Conservation (phyloP, 2,888 invertebrate species). For the Buathra laborator region DNA sequence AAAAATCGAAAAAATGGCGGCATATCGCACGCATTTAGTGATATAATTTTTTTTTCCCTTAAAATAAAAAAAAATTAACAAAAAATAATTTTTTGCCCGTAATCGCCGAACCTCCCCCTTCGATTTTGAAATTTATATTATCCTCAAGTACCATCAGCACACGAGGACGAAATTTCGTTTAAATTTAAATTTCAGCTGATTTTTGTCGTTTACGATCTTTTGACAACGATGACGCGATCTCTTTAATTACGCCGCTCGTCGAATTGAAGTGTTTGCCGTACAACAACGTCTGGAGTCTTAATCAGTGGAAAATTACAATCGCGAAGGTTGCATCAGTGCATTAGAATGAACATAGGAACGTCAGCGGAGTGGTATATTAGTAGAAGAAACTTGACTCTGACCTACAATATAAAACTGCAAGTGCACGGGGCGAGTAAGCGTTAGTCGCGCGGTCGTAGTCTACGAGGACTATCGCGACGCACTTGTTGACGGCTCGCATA, state of each 20-base stretch:
- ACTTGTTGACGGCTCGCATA: slow-evolving; percentile 28
- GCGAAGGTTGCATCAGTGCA: slow-evolving; percentile 64
- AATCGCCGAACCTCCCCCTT: too few species aligned
- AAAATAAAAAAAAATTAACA: too few species aligned
- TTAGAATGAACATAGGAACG: slow-evolving; percentile 57
- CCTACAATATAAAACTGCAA: slow-evolving; percentile 76
- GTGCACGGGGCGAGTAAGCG: slow-evolving; percentile 68
- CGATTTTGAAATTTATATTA: too few species aligned
- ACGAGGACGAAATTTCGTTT: not conserved
- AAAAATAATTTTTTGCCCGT: too few species aligned
- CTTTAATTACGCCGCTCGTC: not conserved
- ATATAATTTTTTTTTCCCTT: too few species aligned
- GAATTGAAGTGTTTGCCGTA: not conserved
- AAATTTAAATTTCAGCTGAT: not conserved
- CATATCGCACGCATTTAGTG: too few species aligned
- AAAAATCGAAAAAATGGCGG: too few species aligned
- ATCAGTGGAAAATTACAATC: slow-evolving; percentile 67
- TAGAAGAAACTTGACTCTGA: slow-evolving; percentile 79
- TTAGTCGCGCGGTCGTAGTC: slow-evolving; percentile 30
- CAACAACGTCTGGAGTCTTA: slow-evolving; percentile 13
- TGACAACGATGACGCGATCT: not conserved
- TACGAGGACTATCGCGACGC: slow-evolving; percentile 32
- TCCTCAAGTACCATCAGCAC: not conserved
- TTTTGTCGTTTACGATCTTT: not conserved
- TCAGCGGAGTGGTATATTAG: slow-evolving; percentile 64